Percentiles rank a stretch among this genome's conserved stretches.
Conservation (phyloP, 1,140 invertebrate species). For the Phortica variegata region DNA sequence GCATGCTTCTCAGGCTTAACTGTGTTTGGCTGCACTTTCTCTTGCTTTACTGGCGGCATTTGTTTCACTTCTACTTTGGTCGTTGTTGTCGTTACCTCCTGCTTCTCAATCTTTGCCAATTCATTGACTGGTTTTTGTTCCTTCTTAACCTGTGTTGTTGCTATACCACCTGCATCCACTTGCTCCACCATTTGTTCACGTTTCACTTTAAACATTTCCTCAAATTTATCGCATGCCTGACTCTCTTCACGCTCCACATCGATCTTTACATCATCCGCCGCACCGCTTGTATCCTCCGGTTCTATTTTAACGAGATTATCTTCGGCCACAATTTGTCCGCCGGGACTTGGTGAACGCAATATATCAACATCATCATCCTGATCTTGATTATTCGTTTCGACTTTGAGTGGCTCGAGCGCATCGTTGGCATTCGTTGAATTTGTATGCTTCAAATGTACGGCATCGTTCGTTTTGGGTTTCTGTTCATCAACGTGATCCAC, state of each 20-base stretch:
- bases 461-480: constrained; percentile 24
- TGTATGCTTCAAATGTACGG: constrained; percentile 2
- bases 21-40: constrained; percentile 14
- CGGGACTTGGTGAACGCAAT: constrained; percentile 46
- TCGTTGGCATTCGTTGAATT: constrained; percentile 5
- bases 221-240: constrained; percentile 47
- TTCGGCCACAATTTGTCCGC: constrained; percentile 47
- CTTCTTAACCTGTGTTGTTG: background rate
- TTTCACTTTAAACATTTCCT: constrained; percentile 42
- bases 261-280: constrained; percentile 47
- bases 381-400: constrained; percentile 29
- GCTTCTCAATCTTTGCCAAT: background rate
- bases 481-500: constrained; percentile 21
- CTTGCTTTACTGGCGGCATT: background rate
- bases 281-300: constrained; percentile 44
- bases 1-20: background rate
- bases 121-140: background rate
- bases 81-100: constrained; percentile 6
- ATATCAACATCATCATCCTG: constrained; percentile 54
- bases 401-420: constrained; percentile 19
- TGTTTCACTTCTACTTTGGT: constrained; percentile 6
- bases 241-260: constrained; percentile 53
- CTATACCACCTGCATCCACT: constrained; percentile 37
- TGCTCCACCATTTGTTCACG: constrained; percentile 30
- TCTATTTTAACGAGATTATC: constrained; percentile 54